Conservation (phyloP, 1,140 invertebrate species). For the Bombus superbus region DNA sequence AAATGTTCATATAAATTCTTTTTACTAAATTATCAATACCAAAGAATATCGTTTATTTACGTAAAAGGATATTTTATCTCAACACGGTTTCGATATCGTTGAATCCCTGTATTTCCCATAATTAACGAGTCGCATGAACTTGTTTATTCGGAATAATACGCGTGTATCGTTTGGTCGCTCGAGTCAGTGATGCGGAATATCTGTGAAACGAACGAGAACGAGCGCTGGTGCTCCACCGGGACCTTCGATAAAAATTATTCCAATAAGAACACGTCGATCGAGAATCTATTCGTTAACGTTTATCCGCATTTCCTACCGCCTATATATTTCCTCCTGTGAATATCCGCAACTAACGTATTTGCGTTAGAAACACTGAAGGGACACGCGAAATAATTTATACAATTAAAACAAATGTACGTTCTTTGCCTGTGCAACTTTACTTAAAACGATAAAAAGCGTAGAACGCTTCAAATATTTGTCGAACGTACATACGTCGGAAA, state of each 20-base stretch:
- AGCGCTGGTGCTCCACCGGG: background rate
- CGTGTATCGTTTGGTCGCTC: background rate
- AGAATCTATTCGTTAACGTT: slow-evolving; percentile 2
- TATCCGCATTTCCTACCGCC: background rate
- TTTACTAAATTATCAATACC: background rate
- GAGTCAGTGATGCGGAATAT: background rate
- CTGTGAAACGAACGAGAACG: background rate
- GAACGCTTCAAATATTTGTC: no score
- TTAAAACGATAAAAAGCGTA: background rate
- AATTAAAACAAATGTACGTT: background rate
- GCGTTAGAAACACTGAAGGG: background rate
- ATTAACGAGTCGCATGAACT: background rate
- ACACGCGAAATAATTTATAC: background rate
- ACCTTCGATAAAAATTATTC: slow-evolving; percentile 11
- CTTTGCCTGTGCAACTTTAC: background rate
- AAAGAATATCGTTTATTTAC: background rate
- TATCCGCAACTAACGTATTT: background rate
- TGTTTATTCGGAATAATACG: background rate
- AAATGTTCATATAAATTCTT: background rate
- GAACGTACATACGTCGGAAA: no score
- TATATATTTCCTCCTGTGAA: background rate
- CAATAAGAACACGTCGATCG: slow-evolving; percentile 10
- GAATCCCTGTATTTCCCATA: background rate
- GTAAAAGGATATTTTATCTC: background rate
- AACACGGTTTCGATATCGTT: background rate